Conservation (phyloP, 1,140 invertebrate genomes). For the Homarus americanus region DNA sequence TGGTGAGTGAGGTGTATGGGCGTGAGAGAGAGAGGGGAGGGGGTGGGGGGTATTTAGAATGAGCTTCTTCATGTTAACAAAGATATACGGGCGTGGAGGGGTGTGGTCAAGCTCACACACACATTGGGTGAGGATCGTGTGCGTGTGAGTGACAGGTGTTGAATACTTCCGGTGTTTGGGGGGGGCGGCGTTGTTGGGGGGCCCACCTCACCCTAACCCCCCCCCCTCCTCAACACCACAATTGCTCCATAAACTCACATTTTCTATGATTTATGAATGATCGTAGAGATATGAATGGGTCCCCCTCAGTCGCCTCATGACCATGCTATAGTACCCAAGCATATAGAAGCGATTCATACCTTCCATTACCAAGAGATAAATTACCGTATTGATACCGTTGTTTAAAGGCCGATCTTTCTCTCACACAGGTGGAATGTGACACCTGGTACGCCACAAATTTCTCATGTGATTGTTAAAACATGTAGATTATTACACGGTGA, state of each 20-base stretch:
- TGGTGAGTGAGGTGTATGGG: background rate
- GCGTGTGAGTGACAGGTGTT: too few species aligned
- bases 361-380: background rate
- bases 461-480: too few species aligned
- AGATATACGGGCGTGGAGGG: too few species aligned
- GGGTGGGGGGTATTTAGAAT: too few species aligned
- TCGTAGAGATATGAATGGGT: background rate
- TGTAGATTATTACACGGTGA: too few species aligned
- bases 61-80: too few species aligned
- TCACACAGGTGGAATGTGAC: background rate
- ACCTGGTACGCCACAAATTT: too few species aligned
- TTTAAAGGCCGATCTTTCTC: background rate
- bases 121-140: too few species aligned
- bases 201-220: background rate
- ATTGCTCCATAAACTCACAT: conserved; percentile 5
- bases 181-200: too few species aligned
- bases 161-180: too few species aligned
- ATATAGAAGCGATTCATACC: background rate
- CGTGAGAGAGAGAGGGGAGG: too few species aligned
- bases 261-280: conserved; percentile 14
- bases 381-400: background rate
- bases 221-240: background rate
- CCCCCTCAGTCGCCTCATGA: background rate
- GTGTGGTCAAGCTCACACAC: too few species aligned
- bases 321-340: background rate